Percentiles rank a stretch among this genome's conserved stretches.
Evolutionary conservation across 64 coral and sea anemone genomes (phyloP).

Genomic region (Montipora capricornis): DNA sequence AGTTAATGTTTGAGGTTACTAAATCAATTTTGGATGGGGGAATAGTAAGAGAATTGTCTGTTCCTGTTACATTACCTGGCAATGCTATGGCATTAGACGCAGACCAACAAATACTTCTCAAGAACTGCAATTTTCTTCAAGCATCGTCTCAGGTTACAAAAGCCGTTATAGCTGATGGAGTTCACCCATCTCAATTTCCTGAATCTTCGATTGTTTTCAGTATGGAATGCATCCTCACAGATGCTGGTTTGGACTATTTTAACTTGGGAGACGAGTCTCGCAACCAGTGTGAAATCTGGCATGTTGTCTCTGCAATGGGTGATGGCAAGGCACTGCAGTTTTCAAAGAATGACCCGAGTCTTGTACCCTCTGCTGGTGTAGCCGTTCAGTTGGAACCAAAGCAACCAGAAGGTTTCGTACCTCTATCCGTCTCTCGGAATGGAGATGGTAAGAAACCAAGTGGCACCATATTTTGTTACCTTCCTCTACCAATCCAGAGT

Average conservation of each 20-base stretch:
- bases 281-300: background rate
- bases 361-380: background rate
- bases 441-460: background rate
- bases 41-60: background rate
- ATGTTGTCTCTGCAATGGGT: background rate
- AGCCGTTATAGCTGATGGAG: too few species aligned
- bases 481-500: conserved; percentile 72
- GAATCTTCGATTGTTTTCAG: background rate
- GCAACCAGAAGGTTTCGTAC: background rate
- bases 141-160: conserved; percentile 38
- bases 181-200: background rate
- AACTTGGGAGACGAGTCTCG: background rate
- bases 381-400: conserved; percentile 4
- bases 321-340: background rate
- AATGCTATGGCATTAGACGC: background rate
- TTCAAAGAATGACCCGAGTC: background rate
- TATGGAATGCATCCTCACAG: background rate
- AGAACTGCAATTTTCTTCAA: conserved; percentile 11
- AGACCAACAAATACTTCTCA: background rate
- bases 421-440: background rate
- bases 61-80: background rate
- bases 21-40: background rate
- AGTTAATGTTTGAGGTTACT: background rate
- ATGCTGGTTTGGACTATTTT: background rate
- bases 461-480: conserved; percentile 71